These are phyloP conservation scores for Clistopyga incitator DNA, from an alignment of 2,888 invertebrate species.

Conservation along the genomic window DNA sequence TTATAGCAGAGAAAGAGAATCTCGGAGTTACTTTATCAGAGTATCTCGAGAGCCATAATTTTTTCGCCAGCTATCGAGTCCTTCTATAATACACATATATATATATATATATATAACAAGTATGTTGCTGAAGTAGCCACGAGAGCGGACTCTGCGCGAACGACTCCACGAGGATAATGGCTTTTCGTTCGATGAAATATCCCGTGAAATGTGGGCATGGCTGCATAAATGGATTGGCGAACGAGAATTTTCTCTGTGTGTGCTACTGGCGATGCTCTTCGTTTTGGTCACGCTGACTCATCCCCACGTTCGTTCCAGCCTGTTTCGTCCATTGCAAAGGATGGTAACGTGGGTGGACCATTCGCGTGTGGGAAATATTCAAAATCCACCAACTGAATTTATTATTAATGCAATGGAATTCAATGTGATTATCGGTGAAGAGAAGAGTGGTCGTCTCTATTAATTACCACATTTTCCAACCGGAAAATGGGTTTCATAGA, in stretches of 20 bases:
- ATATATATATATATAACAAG: slow-evolving; percentile 32
- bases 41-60: slow-evolving; percentile 59
- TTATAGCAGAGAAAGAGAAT: slow-evolving; percentile 43
- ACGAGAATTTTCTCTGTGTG: slow-evolving; percentile 45
- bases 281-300: slow-evolving; percentile 74
- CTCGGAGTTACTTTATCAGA: slow-evolving; percentile 33
- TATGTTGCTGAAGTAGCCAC: slow-evolving; percentile 46
- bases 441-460: background rate
- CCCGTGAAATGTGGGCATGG: slow-evolving; percentile 74
- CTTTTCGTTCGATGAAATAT: slow-evolving; percentile 77
- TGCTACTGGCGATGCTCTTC: slow-evolving; percentile 33
- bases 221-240: slow-evolving; percentile 76
- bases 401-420: slow-evolving; percentile 11
- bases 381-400: slow-evolving; percentile 6
- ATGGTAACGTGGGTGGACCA: slow-evolving; percentile 14
- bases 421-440: background rate
- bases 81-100: slow-evolving; percentile 29
- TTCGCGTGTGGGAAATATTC: background rate
- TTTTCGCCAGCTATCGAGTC: slow-evolving; percentile 57
- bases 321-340: slow-evolving; percentile 64
- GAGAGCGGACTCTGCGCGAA: slow-evolving; percentile 22
- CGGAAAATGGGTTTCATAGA: background rate
- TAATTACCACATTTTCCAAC: background rate
- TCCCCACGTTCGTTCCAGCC: slow-evolving; percentile 68
- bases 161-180: slow-evolving; percentile 68